These are phyloP conservation scores for Pseudolaguvia tuberculata DNA, from an alignment of 2,113 vertebrate species.

Conservation along the genomic window DNA sequence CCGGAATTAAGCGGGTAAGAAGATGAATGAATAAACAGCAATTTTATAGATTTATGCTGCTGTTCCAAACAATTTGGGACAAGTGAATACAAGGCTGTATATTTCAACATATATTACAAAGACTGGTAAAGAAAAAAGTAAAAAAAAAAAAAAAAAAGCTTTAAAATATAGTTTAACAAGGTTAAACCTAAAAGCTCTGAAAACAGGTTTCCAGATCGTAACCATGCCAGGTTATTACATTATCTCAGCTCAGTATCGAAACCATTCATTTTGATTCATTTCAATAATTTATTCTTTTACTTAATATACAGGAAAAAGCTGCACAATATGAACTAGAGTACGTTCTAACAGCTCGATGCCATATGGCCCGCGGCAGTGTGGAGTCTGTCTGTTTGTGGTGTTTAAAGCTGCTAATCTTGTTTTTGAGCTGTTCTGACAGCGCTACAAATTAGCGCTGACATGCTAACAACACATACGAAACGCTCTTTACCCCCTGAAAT, in stretches of 20 bases:
- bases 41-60: neutral
- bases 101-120: neutral
- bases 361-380: slow-evolving; percentile 63
- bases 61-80: neutral
- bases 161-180: neutral
- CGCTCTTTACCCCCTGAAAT: slow-evolving; percentile 78
- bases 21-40: too few species aligned
- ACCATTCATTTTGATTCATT: neutral
- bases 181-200: neutral
- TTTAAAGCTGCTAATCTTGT: slow-evolving; percentile 81
- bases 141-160: neutral
- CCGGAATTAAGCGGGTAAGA: too few species aligned
- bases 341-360: slow-evolving; percentile 73
- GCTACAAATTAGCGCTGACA: slow-evolving; percentile 79
- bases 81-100: neutral
- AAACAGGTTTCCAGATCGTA: neutral
- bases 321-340: neutral
- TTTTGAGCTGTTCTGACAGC: slow-evolving; percentile 78
- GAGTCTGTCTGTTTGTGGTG: slow-evolving; percentile 73
- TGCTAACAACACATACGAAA: slow-evolving; percentile 73
- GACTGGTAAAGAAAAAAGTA: neutral
- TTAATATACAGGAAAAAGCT: neutral
- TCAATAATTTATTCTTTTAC: neutral
- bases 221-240: neutral
- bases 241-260: neutral